These are phyloP conservation scores for Callosobruchus maculatus DNA, from an alignment of 2,888 invertebrate genomes.

Conservation along the genomic window DNA sequence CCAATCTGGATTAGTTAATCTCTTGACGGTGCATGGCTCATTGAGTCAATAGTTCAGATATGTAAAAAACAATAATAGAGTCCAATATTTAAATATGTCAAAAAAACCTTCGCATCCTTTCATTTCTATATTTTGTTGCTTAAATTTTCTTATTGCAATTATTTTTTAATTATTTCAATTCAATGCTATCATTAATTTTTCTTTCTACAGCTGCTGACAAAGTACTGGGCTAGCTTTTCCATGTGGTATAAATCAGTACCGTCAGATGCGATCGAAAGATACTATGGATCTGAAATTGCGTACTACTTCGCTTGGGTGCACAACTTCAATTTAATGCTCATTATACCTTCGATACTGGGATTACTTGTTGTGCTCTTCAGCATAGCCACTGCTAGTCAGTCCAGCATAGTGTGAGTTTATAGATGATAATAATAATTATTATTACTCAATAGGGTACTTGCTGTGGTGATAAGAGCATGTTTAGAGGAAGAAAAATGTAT, in stretches of 20 bases:
- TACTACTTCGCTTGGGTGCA: slow-evolving; percentile 58
- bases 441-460: too few relatives aligned
- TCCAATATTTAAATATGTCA: too few relatives aligned
- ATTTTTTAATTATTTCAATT: not conserved
- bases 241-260: slow-evolving; percentile 57
- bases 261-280: slow-evolving; percentile 55
- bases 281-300: slow-evolving; percentile 56
- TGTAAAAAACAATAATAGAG: too few relatives aligned
- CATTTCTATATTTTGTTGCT: too few relatives aligned
- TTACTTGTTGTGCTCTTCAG: slow-evolving; percentile 11
- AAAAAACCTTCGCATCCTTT: too few relatives aligned
- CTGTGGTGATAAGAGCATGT: too few relatives aligned
- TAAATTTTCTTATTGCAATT: too few relatives aligned
- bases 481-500: too few relatives aligned
- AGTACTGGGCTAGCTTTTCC: slow-evolving; percentile 26
- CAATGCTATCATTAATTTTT: slow-evolving; percentile 1
- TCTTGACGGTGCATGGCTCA: too few relatives aligned
- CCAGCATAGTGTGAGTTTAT: not conserved
- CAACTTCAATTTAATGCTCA: slow-evolving; percentile 54
- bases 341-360: slow-evolving; percentile 50
- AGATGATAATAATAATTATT: too few relatives aligned
- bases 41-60: too few relatives aligned
- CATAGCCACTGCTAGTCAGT: not conserved
- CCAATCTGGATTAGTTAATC: too few relatives aligned
- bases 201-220: slow-evolving; percentile 28